Evolutionary conservation across 2,113 vertebrate genomes (phyloP).

Genomic region (Narcine bancroftii): DNA sequence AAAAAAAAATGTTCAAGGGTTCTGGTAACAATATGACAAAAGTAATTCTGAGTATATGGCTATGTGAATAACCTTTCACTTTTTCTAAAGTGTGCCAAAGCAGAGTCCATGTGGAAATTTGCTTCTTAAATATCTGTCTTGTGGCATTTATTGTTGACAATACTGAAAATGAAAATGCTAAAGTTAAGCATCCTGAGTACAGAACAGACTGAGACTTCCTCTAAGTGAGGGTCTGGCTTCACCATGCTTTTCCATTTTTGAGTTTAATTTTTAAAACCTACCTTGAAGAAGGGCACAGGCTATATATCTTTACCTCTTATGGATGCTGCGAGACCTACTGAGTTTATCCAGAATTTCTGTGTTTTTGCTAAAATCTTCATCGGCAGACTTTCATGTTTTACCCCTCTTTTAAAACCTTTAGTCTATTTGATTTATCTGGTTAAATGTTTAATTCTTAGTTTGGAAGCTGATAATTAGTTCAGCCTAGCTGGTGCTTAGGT

Average conservation of each 20-base stretch:
- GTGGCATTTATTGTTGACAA: not conserved
- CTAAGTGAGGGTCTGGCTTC: not conserved
- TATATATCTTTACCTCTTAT: no score
- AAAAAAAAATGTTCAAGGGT: not conserved
- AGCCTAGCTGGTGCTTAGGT: not conserved
- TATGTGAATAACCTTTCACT: not conserved
- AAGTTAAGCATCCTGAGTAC: not conserved
- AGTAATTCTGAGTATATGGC: not conserved
- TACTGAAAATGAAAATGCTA: not conserved
- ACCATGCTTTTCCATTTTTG: not conserved
- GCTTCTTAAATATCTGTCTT: not conserved
- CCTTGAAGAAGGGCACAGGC: no score
- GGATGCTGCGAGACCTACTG: no score
- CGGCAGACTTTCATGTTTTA: no score
- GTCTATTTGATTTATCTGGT: not conserved
- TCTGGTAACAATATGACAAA: not conserved
- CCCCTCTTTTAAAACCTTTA: no score
- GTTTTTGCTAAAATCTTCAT: no score
- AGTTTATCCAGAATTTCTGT: no score
- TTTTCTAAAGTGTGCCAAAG: not conserved
- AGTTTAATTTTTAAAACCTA: not conserved
- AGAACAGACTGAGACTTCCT: not conserved
- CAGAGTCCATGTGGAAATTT: not conserved
- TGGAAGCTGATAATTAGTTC: not conserved
- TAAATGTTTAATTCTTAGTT: not conserved